phyloP scores from a whole-genome alignment of 2,113 vertebrate genomes.

The Centrocercus urophasianus region DNA sequence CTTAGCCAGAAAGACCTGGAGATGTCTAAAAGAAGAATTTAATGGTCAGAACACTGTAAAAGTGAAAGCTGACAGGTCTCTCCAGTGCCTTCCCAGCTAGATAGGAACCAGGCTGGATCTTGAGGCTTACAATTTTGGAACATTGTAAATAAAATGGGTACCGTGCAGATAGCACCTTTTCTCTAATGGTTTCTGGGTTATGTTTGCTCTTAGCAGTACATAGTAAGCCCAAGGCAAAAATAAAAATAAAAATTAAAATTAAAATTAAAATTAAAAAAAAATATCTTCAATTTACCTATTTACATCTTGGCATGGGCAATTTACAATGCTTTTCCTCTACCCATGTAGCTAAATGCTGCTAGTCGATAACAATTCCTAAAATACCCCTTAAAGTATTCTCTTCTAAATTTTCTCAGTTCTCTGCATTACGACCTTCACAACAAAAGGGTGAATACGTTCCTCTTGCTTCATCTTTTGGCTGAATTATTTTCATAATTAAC shows the following conservation, averaged over 20 bases:
- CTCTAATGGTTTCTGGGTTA: not conserved
- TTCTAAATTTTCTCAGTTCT: not conserved
- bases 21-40: not conserved
- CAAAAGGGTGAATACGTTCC: not conserved
- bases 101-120: not conserved
- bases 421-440: not conserved
- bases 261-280: not conserved
- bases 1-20: not conserved
- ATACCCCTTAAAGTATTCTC: not conserved
- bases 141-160: not conserved
- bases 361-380: not conserved
- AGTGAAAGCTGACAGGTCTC: not conserved
- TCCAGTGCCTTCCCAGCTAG: not conserved
- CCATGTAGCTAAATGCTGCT: not conserved
- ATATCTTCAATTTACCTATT: not conserved
- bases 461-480: not conserved
- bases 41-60: not conserved
- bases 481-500: not conserved
- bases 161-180: not conserved
- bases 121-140: not conserved
- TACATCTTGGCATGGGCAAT: not conserved
- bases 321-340: not conserved
- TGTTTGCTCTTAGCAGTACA: not conserved
- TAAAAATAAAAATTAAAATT: too few relatives aligned
- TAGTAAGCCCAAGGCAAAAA: not conserved